Conservation (phyloP, 1,140 invertebrate genomes). For the Sminthurinus signatus region DNA sequence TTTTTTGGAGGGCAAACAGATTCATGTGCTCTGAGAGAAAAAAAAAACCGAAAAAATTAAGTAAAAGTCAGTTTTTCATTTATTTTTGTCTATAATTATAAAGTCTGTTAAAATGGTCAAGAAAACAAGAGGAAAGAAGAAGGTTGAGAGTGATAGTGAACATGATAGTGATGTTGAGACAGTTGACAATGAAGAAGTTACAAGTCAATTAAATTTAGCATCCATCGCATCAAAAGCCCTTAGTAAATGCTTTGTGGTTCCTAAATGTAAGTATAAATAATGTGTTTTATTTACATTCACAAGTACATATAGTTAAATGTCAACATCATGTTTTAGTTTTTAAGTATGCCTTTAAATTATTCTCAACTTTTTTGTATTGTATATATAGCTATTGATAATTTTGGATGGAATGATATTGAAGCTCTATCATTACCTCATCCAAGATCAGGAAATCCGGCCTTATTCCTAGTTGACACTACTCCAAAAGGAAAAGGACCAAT, state of each 20-base stretch:
- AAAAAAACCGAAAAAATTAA: not conserved
- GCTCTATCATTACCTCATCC: constrained; percentile 23
- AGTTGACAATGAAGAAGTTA: not conserved
- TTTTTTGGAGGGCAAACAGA: not conserved
- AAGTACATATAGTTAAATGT: constrained; percentile 22
- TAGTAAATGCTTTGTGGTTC: no score
- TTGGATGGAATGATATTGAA: constrained; percentile 24
- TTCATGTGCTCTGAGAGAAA: no score
- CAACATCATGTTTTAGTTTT: not conserved
- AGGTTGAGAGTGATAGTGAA: not conserved
- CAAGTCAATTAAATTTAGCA: no score
- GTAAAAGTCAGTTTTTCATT: no score
- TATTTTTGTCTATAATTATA: no score
- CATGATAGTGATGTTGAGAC: not conserved
- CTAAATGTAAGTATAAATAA: no score
- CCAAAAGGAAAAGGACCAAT: not conserved
- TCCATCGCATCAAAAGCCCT: no score
- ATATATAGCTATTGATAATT: constrained; percentile 16
- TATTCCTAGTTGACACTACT: constrained; percentile 19
- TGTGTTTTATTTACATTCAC: not conserved
- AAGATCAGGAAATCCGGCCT: not conserved
- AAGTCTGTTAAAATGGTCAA: no score
- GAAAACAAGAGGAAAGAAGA: no score
- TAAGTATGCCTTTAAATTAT: not conserved
- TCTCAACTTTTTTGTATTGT: not conserved